Base-by-base conservation (phyloP, 2,888 invertebrate species). In the Xylophagus ater region DNA sequence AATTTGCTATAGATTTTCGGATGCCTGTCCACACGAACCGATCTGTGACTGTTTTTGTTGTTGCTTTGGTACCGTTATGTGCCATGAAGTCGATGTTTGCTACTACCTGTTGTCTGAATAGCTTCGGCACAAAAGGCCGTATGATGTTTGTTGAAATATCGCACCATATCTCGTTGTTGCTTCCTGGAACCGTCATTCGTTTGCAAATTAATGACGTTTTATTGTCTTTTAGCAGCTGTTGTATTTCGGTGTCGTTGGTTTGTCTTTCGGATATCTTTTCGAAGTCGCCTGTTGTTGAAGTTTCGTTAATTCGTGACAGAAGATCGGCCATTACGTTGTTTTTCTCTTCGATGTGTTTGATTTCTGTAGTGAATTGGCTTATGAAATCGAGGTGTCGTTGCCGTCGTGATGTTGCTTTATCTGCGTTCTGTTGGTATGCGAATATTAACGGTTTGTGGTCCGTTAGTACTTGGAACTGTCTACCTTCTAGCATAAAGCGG, bases 11-110 rank as follows among this genome's bases (percentile, higher is more conserved):
- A n/a, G n/a, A n/a, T n/a, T n/a, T n/a, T n/a, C n/a, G n/a, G n/a
- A n/a, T n/a, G n/a, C n/a, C n/a, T n/a, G 34, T 21, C 34, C 40
- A 34, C 3, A 41, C 33, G 14, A 33, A 41, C 7, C 30, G 20
- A 9, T 34, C 26, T 8, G 5, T 7, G 6, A 41, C 18, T 2
- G 33, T 18, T 29, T 20, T 21, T 4, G n/a, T 4, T 2, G 37
- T 33, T 20, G 33, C 20, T 8, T 9, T n/a, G 4, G 10, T 37
- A n/a, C 32, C 26, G 3, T 36, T 21, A 17, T 41, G 41, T 8
- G 36, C 8, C 9, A 37, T 15, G 4, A 23, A 10, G 13, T 41
- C 36, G 2, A 37, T 10, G 9, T 12, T 24, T 2, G 31, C 9
- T 4, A 41, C 14, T 4, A 41, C 14, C 4, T 7, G 12, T 17